A percentile compares a stretch with the other conserved stretches of the same genome.
These are phyloP conservation scores for Micromussa lordhowensis DNA, from an alignment of 92 coral and sea anemone species.

Conservation along the genomic window DNA sequence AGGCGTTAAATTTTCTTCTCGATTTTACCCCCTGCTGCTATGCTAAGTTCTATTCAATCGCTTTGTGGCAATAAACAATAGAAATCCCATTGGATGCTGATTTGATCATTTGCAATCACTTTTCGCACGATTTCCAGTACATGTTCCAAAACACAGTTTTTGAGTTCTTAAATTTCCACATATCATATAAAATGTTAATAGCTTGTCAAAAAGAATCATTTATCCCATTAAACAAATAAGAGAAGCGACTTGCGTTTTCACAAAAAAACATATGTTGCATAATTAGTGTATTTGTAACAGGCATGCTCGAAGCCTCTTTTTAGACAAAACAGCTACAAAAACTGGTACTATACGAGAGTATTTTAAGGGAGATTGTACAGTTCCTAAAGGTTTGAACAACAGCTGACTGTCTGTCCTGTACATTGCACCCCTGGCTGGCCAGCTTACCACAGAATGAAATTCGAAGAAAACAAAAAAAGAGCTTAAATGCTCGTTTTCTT, in stretches of 20 bases:
- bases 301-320: not conserved
- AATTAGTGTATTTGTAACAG: not conserved
- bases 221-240: not conserved
- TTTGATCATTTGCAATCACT: not conserved
- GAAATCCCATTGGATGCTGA: not conserved
- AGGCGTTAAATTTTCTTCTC: not conserved
- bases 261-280: constrained; percentile 2
- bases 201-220: not conserved
- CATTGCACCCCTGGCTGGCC: not conserved
- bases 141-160: not conserved
- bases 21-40: constrained; percentile 25
- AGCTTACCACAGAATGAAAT: not conserved
- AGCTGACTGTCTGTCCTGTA: not conserved
- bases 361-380: not conserved
- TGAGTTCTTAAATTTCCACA: not conserved
- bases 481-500: not conserved
- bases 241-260: not conserved
- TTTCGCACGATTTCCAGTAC: not conserved
- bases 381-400: not conserved
- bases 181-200: not conserved
- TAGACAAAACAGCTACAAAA: not conserved
- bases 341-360: not conserved
- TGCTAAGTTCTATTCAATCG: not conserved
- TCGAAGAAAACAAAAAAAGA: not conserved
- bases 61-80: constrained; percentile 29